Conservation (phyloP, 92 coral and sea anemone genomes). For the Siderastrea siderea region DNA sequence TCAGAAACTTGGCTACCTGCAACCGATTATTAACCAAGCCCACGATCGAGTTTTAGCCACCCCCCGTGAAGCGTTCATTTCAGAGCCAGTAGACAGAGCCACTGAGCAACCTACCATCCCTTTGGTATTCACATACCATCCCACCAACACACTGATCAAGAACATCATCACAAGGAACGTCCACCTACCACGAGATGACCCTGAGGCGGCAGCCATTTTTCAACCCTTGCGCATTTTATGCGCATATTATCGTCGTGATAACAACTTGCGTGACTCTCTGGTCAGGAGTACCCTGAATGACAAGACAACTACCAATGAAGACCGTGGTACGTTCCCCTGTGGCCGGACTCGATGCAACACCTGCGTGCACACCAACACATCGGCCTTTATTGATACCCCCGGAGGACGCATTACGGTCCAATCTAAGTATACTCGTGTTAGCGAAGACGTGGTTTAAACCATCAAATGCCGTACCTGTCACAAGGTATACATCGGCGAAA, state of each 20-base stretch:
- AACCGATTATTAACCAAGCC: slow-evolving; percentile 44
- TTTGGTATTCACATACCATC: slow-evolving; percentile 10
- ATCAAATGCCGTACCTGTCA: no score
- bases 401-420: no score
- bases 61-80: no score
- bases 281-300: neutral
- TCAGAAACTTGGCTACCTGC: slow-evolving; percentile 40
- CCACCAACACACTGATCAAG: slow-evolving; percentile 10
- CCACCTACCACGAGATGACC: slow-evolving; percentile 3
- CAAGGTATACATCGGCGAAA: no score
- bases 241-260: slow-evolving; percentile 1
- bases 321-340: neutral
- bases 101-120: neutral
- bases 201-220: slow-evolving; percentile 8
- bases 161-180: slow-evolving; percentile 18
- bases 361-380: neutral
- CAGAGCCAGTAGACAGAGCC: neutral
- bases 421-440: no score
- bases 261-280: neutral
- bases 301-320: neutral
- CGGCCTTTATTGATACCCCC: no score
- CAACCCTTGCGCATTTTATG: slow-evolving; percentile 21
- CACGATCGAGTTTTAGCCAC: neutral
- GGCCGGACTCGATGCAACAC: neutral
- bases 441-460: no score